phyloP scores from a whole-genome alignment of 2,797 vertebrate genomes.

The Pachyuromys duprasi region DNA sequence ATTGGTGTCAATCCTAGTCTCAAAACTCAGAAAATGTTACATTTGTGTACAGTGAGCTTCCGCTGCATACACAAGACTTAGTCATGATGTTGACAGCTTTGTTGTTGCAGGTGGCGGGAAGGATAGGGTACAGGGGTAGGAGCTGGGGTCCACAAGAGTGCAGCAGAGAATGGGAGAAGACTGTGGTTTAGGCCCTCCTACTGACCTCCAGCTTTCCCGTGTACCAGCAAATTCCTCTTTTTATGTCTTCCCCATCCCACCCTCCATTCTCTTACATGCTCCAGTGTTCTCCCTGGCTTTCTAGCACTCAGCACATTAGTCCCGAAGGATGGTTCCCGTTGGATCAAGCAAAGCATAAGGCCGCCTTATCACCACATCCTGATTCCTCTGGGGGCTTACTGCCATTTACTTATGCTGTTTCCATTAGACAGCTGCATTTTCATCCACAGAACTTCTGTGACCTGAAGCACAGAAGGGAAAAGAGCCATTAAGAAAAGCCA shows the following conservation, averaged over 20 bases:
- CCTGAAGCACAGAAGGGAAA: neutral
- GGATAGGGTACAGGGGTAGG: neutral
- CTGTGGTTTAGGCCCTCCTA: neutral
- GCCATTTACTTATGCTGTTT: slow-evolving; percentile 46
- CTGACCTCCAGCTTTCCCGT: neutral
- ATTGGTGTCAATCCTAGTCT: neutral
- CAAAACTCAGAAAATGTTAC: neutral
- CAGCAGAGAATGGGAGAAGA: neutral
- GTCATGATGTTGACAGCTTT: neutral
- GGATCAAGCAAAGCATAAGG: neutral
- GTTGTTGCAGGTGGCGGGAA: slow-evolving; percentile 18
- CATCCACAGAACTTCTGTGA: slow-evolving; percentile 59
- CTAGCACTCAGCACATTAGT: slow-evolving; percentile 26
- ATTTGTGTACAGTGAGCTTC: neutral
- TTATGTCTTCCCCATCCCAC: neutral
- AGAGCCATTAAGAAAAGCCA: neutral
- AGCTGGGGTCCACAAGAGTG: neutral
- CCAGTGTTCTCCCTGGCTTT: neutral
- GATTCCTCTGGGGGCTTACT: slow-evolving; percentile 44
- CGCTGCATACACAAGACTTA: neutral
- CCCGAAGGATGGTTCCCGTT: neutral
- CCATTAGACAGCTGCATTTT: slow-evolving; percentile 43
- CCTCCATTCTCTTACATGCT: accelerated
- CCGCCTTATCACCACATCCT: neutral
- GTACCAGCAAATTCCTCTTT: neutral